Base-by-base conservation (phyloP, 2,888 invertebrate species). In the Chymomyza amoena region DNA sequence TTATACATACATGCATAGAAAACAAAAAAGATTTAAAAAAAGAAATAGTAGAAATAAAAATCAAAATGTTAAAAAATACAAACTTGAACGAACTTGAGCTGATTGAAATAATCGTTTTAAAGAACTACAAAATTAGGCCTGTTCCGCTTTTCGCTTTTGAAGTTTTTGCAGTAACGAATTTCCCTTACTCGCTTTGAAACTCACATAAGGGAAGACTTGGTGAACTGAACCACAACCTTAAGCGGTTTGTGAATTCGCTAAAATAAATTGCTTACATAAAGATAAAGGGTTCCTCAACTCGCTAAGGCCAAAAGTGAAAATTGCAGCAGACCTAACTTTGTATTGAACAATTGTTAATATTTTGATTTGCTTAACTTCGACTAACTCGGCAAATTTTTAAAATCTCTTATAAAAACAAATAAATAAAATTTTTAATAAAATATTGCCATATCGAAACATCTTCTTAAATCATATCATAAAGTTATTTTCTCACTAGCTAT, bases 11-110 rank as follows among this genome's bases (percentile, higher is more conserved):
- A 69, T 66, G 68, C 51, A 20, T 45, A 61, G 68, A 50, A 36
- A 59, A 32, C 32, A 32, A 51, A 25, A 52, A 60, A 67, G 62
- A 60, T 69, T 68, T 70, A 73, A 69, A 59, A 73, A 74, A 54
- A 25, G 64, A 70, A 65, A 73, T 57, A 65, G 70, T 75, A 72
- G 65, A 63, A 65, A 68, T 59, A 75, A 73, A 78, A 87, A 81
- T 81, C 74, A 82, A 84, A 88, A 85, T 81, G 76, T 80, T 81
- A 81, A 39, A 39, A 39, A 39, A 39, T 13, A 39, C 39, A 45
- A 10, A 45, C 10, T 45, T 25, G 25, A 45, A 32, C 32, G 32
- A 32, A 7, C 32, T 32, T 7, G 32, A 32, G 32, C 32, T 32
- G 32, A 0, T 32, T 32, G 70, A 80, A 61, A 73, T 68, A 74